These are phyloP conservation scores for Aspidapion aeneum DNA, from an alignment of 2,888 invertebrate genomes.

Conservation along the genomic window DNA sequence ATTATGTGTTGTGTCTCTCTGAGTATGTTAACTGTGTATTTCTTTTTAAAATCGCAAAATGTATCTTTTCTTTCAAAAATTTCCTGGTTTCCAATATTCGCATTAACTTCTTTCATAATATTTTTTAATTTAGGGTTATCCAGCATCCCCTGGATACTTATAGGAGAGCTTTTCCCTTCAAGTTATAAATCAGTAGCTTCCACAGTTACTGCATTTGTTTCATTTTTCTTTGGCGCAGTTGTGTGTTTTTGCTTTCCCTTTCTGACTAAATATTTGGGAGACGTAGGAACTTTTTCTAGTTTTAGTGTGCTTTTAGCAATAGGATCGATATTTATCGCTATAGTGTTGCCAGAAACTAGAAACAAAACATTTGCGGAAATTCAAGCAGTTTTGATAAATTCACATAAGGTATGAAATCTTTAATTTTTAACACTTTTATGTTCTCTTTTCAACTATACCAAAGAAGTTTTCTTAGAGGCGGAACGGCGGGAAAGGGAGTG, in stretches of 20 bases:
- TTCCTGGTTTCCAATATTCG: slow-evolving; percentile 19
- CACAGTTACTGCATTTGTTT: slow-evolving; percentile 20
- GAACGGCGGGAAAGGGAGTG: no score
- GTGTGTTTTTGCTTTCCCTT: slow-evolving; percentile 27
- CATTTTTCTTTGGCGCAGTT: slow-evolving; percentile 23
- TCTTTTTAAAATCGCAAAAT: slow-evolving; percentile 37
- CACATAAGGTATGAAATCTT: no score
- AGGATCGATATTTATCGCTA: slow-evolving; percentile 21
- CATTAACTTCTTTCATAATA: slow-evolving; percentile 15
- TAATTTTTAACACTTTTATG: no score
- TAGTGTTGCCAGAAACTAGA: slow-evolving; percentile 29
- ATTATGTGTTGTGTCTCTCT: slow-evolving; percentile 58
- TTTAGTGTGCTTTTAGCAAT: slow-evolving; percentile 19
- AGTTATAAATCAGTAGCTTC: slow-evolving; percentile 67
- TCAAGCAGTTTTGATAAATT: slow-evolving; percentile 17
- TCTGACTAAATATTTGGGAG: slow-evolving; percentile 17
- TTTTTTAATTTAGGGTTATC: slow-evolving; percentile 55
- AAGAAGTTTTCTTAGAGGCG: no score
- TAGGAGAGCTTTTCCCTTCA: slow-evolving; percentile 76
- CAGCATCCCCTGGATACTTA: slow-evolving; percentile 74
- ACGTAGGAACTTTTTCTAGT: slow-evolving; percentile 27
- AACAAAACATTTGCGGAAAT: slow-evolving; percentile 26
- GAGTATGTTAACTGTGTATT: slow-evolving; percentile 29
- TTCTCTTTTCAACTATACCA: no score
- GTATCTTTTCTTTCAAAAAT: slow-evolving; percentile 23